Conservation (phyloP, 2,888 invertebrate genomes). For the Yponomeuta cagnagella region DNA sequence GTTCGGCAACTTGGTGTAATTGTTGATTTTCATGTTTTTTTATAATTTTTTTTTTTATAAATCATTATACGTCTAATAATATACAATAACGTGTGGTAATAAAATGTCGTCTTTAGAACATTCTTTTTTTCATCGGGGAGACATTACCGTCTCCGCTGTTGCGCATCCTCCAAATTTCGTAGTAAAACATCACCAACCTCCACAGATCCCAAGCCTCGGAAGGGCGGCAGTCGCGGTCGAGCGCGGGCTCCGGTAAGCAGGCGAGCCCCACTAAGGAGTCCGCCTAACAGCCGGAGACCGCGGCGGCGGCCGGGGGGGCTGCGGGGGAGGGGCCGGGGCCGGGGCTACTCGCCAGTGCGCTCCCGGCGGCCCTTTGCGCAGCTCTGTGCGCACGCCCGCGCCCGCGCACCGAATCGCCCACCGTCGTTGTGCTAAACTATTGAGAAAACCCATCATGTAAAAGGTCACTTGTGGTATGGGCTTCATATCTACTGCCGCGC, state of each 20-base stretch:
- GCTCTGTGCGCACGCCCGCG: conserved; percentile 59
- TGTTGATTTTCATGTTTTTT: too few species aligned
- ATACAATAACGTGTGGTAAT: too few species aligned
- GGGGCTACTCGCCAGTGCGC: conserved; percentile 49
- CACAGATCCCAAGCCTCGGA: conserved; percentile 59
- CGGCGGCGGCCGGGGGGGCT: too few species aligned
- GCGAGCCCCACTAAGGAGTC: conserved; percentile 58
- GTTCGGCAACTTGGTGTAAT: too few species aligned
- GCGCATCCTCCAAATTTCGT: too few species aligned
- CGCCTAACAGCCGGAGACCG: conserved; percentile 54
- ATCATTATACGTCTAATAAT: too few species aligned
- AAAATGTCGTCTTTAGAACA: too few species aligned
- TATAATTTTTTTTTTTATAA: too few species aligned
- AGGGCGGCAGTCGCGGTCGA: conserved; percentile 58
- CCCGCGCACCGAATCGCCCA: conserved; percentile 41
- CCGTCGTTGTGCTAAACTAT: conserved; percentile 37
- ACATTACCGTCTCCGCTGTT: too few species aligned
- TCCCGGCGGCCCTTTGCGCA: conserved; percentile 56
- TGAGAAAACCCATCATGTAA: not conserved
- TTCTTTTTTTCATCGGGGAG: too few species aligned
- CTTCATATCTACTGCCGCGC: too few species aligned
- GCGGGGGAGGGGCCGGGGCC: conserved; percentile 14
- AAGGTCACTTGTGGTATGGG: too few species aligned
- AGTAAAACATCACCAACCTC: not conserved
- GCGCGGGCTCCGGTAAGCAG: conserved; percentile 50